Evolutionary conservation across 2,113 vertebrate genomes (phyloP).

Genomic region (Stegostoma tigrinum): DNA sequence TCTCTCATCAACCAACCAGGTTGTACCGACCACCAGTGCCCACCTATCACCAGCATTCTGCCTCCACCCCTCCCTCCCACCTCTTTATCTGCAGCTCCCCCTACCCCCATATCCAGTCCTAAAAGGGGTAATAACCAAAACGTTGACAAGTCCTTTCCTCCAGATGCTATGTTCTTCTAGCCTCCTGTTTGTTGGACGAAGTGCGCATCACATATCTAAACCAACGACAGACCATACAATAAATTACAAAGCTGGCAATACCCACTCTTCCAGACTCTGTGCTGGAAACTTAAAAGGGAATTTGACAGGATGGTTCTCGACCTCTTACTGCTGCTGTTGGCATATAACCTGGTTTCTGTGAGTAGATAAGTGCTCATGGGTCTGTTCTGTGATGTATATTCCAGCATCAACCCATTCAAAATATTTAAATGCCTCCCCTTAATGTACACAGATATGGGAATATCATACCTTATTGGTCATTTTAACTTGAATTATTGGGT

Average conservation of each 20-base stretch:
- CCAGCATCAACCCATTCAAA: background rate
- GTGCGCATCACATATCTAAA: background rate
- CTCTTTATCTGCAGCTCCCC: no score
- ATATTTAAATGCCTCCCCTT: background rate
- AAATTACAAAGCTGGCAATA: background rate
- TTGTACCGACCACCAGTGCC: no score
- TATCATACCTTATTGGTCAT: background rate
- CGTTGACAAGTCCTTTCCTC: no score
- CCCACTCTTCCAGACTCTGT: background rate
- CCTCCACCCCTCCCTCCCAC: no score
- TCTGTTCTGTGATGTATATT: background rate
- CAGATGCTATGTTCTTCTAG: no score
- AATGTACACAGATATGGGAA: background rate
- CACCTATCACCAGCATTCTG: no score
- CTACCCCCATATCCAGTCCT: no score
- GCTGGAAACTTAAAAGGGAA: background rate
- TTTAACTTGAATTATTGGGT: background rate
- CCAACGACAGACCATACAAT: background rate
- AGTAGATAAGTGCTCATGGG: background rate
- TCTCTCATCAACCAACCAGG: no score
- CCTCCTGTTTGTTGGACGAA: background rate
- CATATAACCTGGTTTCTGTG: background rate
- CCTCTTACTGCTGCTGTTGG: background rate
- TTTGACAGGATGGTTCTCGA: background rate
- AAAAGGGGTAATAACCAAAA: no score